Base-by-base conservation (phyloP, 2,113 vertebrate genomes). In the Orcinus orca region DNA sequence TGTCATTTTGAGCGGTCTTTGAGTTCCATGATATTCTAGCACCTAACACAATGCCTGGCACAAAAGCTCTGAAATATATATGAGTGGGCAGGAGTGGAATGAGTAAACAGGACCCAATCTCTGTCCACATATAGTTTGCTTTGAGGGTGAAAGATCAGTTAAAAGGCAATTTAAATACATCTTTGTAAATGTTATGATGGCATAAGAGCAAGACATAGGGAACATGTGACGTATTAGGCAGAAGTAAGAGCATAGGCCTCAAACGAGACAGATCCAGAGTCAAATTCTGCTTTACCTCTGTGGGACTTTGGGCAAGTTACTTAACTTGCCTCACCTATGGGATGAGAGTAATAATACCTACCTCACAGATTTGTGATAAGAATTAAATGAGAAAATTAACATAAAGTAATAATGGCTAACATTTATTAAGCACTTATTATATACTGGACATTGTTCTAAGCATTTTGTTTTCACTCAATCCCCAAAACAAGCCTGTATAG, bases 321-420 rank as follows among this genome's bases (percentile, higher is more conserved):
- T 63, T 83, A 67, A 81, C 5, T 93, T 68, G 36, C 36, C 60
- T 97, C 31, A 41, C 20, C 26, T 26, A 0, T 58, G 31, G 29
- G 38, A 36, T n/a, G 15, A 94, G 41, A 81, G 18, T 67, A 73
- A 26, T 38, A 70, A 60, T 70, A 50, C 38, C n/a, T 87, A 38
- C 62, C 21, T 95, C 65, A 88, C 9, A n/a, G 6, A 12, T 58
- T 3, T 89, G 13, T 70, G 65, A 50, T 38, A 86, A 83, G 44
- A 83, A 81, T 63, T 88, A 87, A 88, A 41, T 86, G 55, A 70
- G 50, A 81, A 96, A 58, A 73, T 90, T 85, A 93, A 44, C 29
- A 26, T 74, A n/a, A 58, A 90, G 26, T 86, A 94, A 82, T 70
- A 88, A 74, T 63, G 15, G 4, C 23, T 85, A 58, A 36, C 55